These are phyloP conservation scores for Lagorchestes hirsutus DNA, from an alignment of 2,797 vertebrate species.

Conservation along the genomic window DNA sequence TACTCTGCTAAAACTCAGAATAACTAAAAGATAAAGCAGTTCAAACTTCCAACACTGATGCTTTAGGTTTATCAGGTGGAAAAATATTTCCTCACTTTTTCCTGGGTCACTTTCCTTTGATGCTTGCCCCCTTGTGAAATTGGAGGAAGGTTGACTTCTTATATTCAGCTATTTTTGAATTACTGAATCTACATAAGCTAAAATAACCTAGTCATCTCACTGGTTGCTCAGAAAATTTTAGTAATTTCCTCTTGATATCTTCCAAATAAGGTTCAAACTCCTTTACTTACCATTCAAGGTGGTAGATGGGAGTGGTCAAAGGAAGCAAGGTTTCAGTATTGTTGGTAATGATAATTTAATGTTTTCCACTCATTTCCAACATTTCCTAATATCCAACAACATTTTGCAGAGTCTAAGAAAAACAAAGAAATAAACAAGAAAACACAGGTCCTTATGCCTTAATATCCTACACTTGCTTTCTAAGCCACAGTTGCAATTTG, in stretches of 20 bases:
- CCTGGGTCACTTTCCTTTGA: not conserved
- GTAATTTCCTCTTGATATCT: not conserved
- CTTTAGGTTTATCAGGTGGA: constrained; percentile 14
- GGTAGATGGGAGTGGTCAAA: constrained; percentile 8
- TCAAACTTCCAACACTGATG: constrained; percentile 10
- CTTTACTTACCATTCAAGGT: not conserved
- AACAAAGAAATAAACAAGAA: constrained; percentile 29
- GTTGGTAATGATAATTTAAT: not conserved
- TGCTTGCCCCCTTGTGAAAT: not conserved
- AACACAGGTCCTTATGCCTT: not conserved
- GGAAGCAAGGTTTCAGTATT: constrained; percentile 20
- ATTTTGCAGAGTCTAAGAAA: constrained; percentile 19
- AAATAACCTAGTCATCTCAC: not conserved
- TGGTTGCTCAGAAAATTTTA: not conserved
- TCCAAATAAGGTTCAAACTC: not conserved
- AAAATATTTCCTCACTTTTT: not conserved
- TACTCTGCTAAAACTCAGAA: constrained; percentile 19
- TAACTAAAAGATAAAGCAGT: not conserved
- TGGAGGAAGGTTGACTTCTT: not conserved
- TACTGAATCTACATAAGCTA: not conserved
- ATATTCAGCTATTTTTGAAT: not conserved
- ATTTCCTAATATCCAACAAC: constrained; percentile 26
- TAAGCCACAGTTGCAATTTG: constrained; percentile 34
- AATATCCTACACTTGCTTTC: constrained; percentile 10
- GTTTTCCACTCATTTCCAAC: not conserved